phyloP scores from a whole-genome alignment of 2,888 invertebrate genomes.

The Villa cingulata region DNA sequence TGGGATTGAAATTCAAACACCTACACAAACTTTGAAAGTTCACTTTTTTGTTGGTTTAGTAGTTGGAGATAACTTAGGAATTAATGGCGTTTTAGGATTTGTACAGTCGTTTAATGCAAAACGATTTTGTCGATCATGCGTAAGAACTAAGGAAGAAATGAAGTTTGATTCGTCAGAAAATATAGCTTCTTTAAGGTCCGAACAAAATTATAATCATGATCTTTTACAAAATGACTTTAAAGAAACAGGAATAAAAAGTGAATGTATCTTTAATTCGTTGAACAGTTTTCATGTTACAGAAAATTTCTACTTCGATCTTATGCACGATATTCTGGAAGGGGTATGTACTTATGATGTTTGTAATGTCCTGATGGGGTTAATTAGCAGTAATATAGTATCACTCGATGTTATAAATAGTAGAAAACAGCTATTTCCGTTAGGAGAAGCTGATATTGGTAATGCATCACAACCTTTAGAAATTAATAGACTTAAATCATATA shows the following conservation, averaged over 20 bases:
- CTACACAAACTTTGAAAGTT: conserved; percentile 8
- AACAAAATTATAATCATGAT: conserved; percentile 10
- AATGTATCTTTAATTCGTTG: conserved; percentile 6
- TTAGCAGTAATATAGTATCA: conserved; percentile 9
- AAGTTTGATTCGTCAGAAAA: conserved; percentile 7
- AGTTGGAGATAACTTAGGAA: conserved; percentile 17
- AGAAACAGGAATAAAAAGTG: conserved; percentile 10
- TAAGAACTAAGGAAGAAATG: conserved; percentile 6
- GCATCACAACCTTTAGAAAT: background rate
- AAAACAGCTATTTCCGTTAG: conserved; percentile 11
- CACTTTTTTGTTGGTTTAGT: conserved; percentile 17
- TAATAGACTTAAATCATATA: no score
- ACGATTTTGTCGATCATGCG: conserved; percentile 12
- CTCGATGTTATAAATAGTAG: conserved; percentile 10
- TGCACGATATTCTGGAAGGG: conserved; percentile 14
- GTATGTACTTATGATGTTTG: conserved; percentile 13
- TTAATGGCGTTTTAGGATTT: conserved; percentile 14
- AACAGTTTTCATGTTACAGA: conserved; percentile 10
- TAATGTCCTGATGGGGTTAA: conserved; percentile 10
- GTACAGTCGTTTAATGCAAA: conserved; percentile 12
- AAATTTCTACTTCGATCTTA: conserved; percentile 9
- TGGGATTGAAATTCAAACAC: conserved; percentile 8
- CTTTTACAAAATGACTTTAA: conserved; percentile 6
- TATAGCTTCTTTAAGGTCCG: conserved; percentile 2
- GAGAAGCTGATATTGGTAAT: conserved; percentile 11